These are phyloP conservation scores for Elachura formosa DNA, from an alignment of 2,113 vertebrate genomes.

Conservation along the genomic window DNA sequence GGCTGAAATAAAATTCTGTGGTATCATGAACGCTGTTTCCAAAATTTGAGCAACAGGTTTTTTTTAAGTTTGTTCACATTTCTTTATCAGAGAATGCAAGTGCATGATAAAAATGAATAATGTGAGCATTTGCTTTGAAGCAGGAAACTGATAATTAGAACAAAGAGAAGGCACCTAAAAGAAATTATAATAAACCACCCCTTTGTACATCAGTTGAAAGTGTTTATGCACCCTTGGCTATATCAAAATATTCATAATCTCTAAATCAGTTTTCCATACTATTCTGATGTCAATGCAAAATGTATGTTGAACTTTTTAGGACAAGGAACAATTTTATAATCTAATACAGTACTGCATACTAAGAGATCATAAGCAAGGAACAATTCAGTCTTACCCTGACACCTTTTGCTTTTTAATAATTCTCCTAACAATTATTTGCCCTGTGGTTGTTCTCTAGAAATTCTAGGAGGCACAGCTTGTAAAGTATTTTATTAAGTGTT, in stretches of 20 bases:
- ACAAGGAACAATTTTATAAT: not conserved
- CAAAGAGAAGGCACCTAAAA: not conserved
- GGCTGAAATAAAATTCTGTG: not conserved
- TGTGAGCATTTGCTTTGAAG: not conserved
- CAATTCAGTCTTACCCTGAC: not conserved
- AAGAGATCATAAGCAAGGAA: not conserved
- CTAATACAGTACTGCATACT: not conserved
- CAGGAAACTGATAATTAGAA: not conserved
- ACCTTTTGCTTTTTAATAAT: not conserved
- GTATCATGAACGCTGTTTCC: not conserved
- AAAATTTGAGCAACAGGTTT: not conserved
- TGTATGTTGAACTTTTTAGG: not conserved
- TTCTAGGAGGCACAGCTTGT: not conserved
- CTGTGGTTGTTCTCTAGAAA: not conserved
- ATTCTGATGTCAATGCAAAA: not conserved
- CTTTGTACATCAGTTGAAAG: not conserved
- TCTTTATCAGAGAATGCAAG: not conserved
- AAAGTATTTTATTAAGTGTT: not conserved
- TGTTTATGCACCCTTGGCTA: not conserved
- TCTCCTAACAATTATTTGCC: not conserved
- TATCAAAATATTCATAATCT: not conserved
- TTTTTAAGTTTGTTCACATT: not conserved
- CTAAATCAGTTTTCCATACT: not conserved
- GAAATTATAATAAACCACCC: not conserved
- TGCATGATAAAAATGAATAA: not conserved